Evolutionary conservation across 2,113 vertebrate species (phyloP).

Genomic region (Anarrhichthys ocellatus): DNA sequence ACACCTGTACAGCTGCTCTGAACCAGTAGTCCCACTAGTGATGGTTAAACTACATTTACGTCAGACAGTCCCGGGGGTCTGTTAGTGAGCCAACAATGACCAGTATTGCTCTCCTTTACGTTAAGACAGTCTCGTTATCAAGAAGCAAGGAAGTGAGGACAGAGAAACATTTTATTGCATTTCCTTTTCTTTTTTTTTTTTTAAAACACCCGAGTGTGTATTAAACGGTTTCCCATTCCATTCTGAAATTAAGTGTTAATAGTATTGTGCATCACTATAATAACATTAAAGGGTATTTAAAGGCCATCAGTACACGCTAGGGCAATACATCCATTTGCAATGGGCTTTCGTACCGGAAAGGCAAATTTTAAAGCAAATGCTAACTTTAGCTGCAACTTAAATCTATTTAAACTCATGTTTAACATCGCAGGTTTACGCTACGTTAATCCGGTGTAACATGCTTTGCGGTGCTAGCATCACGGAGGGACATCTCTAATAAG

Average conservation of each 20-base stretch:
- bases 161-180: neutral
- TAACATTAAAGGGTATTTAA: no score
- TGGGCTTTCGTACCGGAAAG: neutral
- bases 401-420: neutral
- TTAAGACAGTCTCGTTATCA: neutral
- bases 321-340: neutral
- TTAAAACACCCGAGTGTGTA: neutral
- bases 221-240: neutral
- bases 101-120: neutral
- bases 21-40: neutral
- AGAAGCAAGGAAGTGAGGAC: neutral
- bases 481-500: neutral
- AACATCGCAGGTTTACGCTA: neutral
- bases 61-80: no score
- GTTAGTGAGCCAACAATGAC: neutral
- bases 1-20: neutral
- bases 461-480: no score
- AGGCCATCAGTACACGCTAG: neutral
- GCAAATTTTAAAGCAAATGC: neutral
- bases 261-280: neutral
- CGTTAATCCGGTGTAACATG: rapidly evolving
- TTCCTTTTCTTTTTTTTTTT: neutral
- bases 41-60: neutral
- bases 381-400: neutral
- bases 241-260: neutral